A percentile compares a stretch with the other conserved stretches of the same genome.
These are phyloP conservation scores for Gnathonemus longibarbis DNA, from an alignment of 2,113 vertebrate genomes.

Conservation along the genomic window DNA sequence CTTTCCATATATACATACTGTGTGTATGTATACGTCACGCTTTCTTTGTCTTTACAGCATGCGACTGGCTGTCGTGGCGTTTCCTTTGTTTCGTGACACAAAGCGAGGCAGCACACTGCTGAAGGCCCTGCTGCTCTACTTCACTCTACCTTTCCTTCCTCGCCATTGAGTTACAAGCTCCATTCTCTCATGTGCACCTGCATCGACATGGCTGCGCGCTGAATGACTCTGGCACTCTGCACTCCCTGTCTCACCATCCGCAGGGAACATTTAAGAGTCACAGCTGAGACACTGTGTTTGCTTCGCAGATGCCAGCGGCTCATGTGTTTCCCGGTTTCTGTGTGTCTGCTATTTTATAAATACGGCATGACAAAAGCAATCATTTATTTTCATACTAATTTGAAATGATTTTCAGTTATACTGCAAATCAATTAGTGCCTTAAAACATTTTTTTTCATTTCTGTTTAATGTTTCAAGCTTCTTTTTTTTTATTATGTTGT, in stretches of 20 bases:
- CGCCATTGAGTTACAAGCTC: background rate
- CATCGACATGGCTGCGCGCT: background rate
- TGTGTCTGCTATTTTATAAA: background rate
- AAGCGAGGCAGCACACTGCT: background rate
- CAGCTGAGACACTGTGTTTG: background rate
- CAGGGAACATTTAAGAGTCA: background rate
- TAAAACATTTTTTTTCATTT: conserved; percentile 1
- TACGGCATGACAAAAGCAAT: background rate
- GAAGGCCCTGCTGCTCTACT: background rate
- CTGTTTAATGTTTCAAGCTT: background rate
- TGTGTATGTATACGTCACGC: conserved; percentile 30
- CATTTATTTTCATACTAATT: background rate
- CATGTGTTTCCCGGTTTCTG: background rate
- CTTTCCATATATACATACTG: conserved; percentile 43
- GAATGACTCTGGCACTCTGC: background rate
- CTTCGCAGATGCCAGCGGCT: background rate
- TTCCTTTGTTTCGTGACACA: conserved; percentile 23
- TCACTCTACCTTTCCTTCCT: background rate
- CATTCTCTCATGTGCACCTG: background rate
- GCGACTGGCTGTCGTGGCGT: conserved; percentile 30
- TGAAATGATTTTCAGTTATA: conserved; percentile 7
- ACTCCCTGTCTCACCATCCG: background rate
- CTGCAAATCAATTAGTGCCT: conserved; percentile 1
- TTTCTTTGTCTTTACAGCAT: conserved; percentile 41
- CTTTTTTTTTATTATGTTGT: background rate